Evolutionary conservation across 2,888 invertebrate genomes (phyloP).

Genomic region (Pharmacophagus antenor): DNA sequence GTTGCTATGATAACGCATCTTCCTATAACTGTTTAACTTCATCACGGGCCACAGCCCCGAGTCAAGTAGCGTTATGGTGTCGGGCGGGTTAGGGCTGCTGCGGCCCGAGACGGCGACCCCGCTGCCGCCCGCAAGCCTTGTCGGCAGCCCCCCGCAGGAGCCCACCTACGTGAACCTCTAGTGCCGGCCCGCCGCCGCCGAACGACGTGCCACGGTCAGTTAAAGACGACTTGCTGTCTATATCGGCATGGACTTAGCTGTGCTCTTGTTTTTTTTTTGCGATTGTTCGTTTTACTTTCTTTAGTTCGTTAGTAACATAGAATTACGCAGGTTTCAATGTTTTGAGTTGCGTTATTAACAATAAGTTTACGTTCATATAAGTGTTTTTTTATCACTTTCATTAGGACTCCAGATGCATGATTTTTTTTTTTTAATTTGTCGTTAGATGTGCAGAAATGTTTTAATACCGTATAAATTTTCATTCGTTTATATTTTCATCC

Average conservation of each 20-base stretch:
- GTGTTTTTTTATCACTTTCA: constrained; percentile 17
- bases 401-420: constrained; percentile 13
- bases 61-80: constrained; percentile 81
- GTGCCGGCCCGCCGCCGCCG: constrained; percentile 80
- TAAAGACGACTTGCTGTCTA: constrained; percentile 32
- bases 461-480: neutral
- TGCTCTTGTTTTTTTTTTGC: constrained; percentile 26
- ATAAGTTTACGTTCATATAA: constrained; percentile 1
- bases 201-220: constrained; percentile 65
- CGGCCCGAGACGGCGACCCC: constrained; percentile 80
- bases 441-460: neutral
- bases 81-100: constrained; percentile 71
- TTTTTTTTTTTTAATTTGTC: neutral
- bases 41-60: constrained; percentile 57
- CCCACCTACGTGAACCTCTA: constrained; percentile 97
- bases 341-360: constrained; percentile 21
- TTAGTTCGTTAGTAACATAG: constrained; percentile 21
- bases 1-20: neutral
- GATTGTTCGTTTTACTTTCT: constrained; percentile 4
- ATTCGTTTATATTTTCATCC: neutral
- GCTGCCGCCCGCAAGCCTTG: constrained; percentile 65
- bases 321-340: constrained; percentile 2
- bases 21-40: constrained; percentile 3
- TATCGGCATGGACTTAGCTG: constrained; percentile 25
- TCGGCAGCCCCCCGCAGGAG: constrained; percentile 88